Base-by-base conservation (phyloP, 2,797 vertebrate species). In the Anolis apletophallus region DNA sequence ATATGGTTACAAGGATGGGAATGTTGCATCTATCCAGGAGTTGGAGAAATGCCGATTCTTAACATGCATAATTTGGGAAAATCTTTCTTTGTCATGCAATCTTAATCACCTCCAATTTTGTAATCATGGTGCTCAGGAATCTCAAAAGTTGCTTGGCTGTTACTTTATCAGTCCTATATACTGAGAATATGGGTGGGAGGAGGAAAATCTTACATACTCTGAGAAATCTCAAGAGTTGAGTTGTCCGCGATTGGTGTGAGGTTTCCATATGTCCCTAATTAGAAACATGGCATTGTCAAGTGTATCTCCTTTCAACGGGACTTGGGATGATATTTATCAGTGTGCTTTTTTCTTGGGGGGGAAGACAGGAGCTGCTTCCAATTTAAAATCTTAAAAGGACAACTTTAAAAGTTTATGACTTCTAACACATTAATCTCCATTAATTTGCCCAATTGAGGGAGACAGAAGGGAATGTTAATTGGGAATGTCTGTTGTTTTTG, bases 291-390 rank as follows among this genome's bases (percentile, higher is more conserved):
- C 94, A 92, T 93, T 83, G 89, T 92, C 90, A 67, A 90, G 93
- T 94, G 93, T 94, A 94, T 96, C 90, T 94, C 84, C 93, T 96
- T 96, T 93, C 91, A 91, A 40, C 90, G 86, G 85, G 88, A 90
- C 93, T 87, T 67, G 46, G 91, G 86, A 90, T 88, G 93, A 95
- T 96, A 93, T 87, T 95, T 95, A 95, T 96, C 95, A 95, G 91
- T 72, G 72, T 91, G 84, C 84, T 90, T 80, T 78, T 46, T 59
- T 79, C 57, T 1, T 21, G 32, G 13, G 14, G 17, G 29, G 36
- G 26, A 90, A 94, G 92, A 94, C 94, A 91, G 91, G 90, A 91
- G 89, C 92, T 94, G 91, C 93, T 95, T 96, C 90, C 89, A 94
- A 96, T 96, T 96, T 94, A 95, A 73, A 95, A 93, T 92, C 88